Evolutionary conservation across 2,888 invertebrate species (phyloP).

Genomic region (Silvanus unidentatus): DNA sequence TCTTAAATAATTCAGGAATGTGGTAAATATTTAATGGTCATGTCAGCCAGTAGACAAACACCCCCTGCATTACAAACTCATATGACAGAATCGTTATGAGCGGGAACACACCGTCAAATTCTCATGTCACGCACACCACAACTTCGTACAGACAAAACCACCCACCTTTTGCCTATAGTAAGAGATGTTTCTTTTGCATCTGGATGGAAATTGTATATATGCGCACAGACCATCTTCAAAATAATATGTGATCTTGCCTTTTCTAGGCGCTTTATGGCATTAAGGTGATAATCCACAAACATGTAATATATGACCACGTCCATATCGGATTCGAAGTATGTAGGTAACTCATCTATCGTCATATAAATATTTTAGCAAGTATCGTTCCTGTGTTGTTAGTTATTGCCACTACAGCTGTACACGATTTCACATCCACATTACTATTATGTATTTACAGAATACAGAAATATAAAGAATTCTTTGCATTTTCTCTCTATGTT

Average conservation of each 20-base stretch:
- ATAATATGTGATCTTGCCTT: too few relatives aligned
- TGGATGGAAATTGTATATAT: too few relatives aligned
- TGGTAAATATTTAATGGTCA: slow-evolving; percentile 15
- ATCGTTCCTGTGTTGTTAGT: slow-evolving; percentile 32
- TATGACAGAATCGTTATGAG: background rate
- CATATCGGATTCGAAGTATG: slow-evolving; percentile 30
- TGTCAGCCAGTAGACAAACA: slow-evolving; percentile 15
- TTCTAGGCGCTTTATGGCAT: too few relatives aligned
- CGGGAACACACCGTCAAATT: background rate
- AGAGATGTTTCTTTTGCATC: too few relatives aligned
- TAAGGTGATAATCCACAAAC: too few relatives aligned
- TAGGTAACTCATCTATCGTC: slow-evolving; percentile 37
- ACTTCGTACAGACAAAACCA: background rate
- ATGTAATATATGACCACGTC: slow-evolving; percentile 4
- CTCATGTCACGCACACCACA: background rate
- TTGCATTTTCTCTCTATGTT: slow-evolving; percentile 34
- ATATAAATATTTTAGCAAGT: slow-evolving; percentile 38
- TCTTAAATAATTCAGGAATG: slow-evolving; percentile 1
- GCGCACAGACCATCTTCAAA: too few relatives aligned
- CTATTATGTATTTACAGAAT: slow-evolving; percentile 44
- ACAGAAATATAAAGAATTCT: slow-evolving; percentile 44
- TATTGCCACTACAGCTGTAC: slow-evolving; percentile 37
- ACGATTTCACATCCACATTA: slow-evolving; percentile 42
- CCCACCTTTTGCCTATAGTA: too few relatives aligned
- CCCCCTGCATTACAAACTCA: slow-evolving; percentile 18